Evolutionary conservation across 2,113 vertebrate species (phyloP).

Genomic region (Protobothrops mucrosquamatus): DNA sequence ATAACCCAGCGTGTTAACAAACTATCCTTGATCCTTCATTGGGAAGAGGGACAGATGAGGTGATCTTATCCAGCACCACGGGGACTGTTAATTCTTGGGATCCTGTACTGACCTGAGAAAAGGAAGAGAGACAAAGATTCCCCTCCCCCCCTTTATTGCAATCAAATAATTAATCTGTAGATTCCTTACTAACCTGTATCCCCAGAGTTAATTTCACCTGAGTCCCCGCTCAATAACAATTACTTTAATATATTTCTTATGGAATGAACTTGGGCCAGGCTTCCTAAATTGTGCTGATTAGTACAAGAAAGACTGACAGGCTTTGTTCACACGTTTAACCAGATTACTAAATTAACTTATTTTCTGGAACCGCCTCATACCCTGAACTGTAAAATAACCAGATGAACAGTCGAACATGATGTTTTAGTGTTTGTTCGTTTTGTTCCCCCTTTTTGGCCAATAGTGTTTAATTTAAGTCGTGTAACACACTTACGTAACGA

Average conservation of each 20-base stretch:
- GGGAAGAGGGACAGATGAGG: background rate
- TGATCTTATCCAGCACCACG: background rate
- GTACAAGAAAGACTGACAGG: background rate
- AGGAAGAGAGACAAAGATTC: background rate
- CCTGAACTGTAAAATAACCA: background rate
- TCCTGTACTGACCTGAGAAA: no score
- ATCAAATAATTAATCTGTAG: background rate
- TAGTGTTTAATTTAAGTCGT: no score
- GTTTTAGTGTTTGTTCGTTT: no score
- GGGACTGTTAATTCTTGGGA: background rate
- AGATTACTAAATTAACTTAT: background rate
- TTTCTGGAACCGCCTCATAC: background rate
- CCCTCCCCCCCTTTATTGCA: background rate
- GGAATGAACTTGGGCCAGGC: background rate
- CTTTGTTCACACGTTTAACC: background rate
- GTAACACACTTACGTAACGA: no score
- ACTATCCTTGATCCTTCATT: background rate
- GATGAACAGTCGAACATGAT: no score
- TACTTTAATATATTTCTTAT: background rate
- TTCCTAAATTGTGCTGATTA: background rate
- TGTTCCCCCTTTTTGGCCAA: no score
- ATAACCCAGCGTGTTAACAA: background rate
- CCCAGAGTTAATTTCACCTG: background rate
- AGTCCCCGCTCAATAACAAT: background rate
- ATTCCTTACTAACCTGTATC: background rate